These are phyloP conservation scores for Chymomyza fuscimana DNA, from an alignment of 2,888 invertebrate species.

Conservation along the genomic window DNA sequence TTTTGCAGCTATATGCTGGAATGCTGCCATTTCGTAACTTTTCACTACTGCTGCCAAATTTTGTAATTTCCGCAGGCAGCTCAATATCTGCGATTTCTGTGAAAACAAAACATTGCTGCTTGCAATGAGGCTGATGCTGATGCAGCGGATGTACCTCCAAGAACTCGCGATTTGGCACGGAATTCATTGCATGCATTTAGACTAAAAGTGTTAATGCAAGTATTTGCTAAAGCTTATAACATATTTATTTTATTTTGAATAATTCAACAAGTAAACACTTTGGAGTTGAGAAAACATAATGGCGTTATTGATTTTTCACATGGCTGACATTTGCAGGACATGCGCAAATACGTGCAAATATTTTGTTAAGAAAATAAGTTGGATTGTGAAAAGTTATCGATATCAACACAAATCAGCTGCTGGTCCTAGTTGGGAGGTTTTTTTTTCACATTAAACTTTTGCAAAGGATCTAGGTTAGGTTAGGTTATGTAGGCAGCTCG, in stretches of 20 bases:
- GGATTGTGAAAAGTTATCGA: neutral
- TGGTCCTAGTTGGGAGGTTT: too few species aligned
- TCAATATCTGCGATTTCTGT: slow-evolving; percentile 80
- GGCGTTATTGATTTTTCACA: slow-evolving; percentile 1
- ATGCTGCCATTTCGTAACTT: slow-evolving; percentile 78
- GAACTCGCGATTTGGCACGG: slow-evolving; percentile 79
- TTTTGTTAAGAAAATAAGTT: neutral
- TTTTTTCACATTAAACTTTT: too few species aligned
- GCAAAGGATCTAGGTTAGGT: too few species aligned
- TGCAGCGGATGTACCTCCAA: slow-evolving; percentile 79
- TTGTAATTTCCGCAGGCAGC: slow-evolving; percentile 79
- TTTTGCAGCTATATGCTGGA: slow-evolving; percentile 72
- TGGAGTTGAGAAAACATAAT: neutral
- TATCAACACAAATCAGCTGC: neutral
- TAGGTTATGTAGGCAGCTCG: too few species aligned
- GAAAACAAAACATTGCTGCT: slow-evolving; percentile 80
- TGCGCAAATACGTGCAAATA: neutral
- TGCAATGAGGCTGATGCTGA: slow-evolving; percentile 77
- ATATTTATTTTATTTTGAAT: neutral
- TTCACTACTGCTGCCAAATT: slow-evolving; percentile 75
- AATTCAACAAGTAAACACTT: slow-evolving; percentile 7
- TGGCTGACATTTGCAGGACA: neutral
- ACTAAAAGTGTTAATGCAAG: neutral
- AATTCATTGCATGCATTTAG: slow-evolving; percentile 72
- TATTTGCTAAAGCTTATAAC: neutral